phyloP scores from a whole-genome alignment of 2,797 vertebrate genomes.

The Artibeus lituratus region DNA sequence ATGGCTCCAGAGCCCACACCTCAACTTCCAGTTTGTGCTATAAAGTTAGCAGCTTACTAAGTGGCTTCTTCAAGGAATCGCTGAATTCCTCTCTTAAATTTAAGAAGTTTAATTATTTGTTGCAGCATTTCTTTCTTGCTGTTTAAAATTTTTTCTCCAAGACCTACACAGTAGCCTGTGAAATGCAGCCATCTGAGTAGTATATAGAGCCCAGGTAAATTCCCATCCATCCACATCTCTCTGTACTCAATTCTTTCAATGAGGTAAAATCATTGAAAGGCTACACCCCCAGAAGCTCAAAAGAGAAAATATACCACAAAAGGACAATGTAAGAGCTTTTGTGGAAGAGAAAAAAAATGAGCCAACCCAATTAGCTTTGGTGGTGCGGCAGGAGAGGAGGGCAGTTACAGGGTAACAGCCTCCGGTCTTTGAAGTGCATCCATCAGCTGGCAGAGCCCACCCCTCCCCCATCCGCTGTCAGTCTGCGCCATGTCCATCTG shows the following conservation, averaged over 20 bases:
- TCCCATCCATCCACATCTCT: background rate
- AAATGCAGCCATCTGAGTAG: background rate
- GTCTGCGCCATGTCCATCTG: conserved; percentile 14
- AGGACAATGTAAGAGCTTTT: background rate
- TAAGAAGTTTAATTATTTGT: background rate
- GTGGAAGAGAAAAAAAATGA: background rate
- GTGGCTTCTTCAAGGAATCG: background rate
- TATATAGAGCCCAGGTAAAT: background rate
- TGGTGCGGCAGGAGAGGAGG: background rate
- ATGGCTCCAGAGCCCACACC: background rate
- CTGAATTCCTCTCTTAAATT: background rate
- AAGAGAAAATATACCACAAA: conserved; percentile 26
- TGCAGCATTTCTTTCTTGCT: background rate
- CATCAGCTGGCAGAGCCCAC: background rate
- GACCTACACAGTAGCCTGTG: background rate
- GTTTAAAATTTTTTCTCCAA: background rate
- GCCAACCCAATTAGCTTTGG: background rate
- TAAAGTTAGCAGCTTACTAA: background rate
- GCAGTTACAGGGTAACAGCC: background rate
- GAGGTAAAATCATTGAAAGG: background rate
- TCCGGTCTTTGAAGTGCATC: background rate
- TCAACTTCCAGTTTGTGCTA: background rate
- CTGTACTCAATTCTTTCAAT: background rate
- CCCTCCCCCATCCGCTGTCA: background rate
- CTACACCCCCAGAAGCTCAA: background rate